These are phyloP conservation scores for Caligus rogercresseyi DNA, from an alignment of 1,140 invertebrate species.

Conservation along the genomic window DNA sequence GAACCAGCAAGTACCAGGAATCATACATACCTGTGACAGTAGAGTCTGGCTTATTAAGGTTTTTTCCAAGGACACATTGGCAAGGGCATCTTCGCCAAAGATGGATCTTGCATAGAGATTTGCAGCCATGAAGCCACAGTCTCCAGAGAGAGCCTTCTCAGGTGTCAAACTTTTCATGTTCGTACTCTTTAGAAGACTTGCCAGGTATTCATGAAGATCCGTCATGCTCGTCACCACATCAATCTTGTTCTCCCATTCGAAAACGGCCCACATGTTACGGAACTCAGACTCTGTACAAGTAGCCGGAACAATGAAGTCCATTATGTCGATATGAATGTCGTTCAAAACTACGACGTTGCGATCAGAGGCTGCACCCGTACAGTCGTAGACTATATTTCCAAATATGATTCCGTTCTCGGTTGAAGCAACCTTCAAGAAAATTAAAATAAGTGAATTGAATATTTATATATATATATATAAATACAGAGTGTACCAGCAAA, in stretches of 20 bases:
- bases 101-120: constrained; percentile 98
- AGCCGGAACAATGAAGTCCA: constrained; percentile 99
- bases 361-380: constrained; percentile 76
- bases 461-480: constrained; percentile 22
- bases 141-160: constrained; percentile 77
- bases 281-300: constrained; percentile 86
- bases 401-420: constrained; percentile 99
- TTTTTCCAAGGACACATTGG: constrained; percentile 94
- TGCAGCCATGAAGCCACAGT: constrained; percentile 97
- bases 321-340: constrained; percentile 98
- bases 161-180: constrained; percentile 99
- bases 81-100: constrained; percentile 95
- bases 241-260: constrained; percentile 99
- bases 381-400: constrained; percentile 97
- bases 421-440: constrained; percentile 43
- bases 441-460: constrained; percentile 15
- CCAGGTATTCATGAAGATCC: constrained; percentile 78
- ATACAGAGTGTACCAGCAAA: too few species aligned
- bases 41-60: constrained; percentile 61
- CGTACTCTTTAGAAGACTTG: constrained; percentile 77
- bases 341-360: constrained; percentile 93
- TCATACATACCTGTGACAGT: constrained; percentile 70
- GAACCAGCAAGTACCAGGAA: too few species aligned
- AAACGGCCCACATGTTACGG: constrained; percentile 97
- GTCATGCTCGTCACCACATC: constrained; percentile 86